phyloP scores from a whole-genome alignment of 2,113 vertebrate genomes.

The Tachysurus fulvidraco region DNA sequence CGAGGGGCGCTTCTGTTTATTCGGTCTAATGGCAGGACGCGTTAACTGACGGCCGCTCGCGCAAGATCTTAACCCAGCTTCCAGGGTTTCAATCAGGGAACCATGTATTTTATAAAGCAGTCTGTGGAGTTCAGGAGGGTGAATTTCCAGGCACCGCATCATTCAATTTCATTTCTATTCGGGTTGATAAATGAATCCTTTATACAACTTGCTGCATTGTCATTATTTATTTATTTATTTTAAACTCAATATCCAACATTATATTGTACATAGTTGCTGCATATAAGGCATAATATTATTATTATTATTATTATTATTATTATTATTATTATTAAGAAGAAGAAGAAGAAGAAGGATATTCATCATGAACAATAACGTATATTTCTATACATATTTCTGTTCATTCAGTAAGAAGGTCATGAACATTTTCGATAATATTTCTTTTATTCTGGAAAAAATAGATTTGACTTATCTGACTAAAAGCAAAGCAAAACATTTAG shows the following conservation, averaged over 20 bases:
- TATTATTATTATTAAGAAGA: too few species aligned
- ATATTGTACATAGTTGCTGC: neutral
- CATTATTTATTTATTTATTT: neutral
- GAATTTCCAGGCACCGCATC: neutral
- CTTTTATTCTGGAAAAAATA: neutral
- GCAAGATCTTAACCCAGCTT: conserved; percentile 3
- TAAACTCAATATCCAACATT: neutral
- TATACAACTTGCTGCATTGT: too few species aligned
- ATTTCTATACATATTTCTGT: neutral
- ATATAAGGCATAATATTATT: neutral
- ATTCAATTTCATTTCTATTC: neutral
- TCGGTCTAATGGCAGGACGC: conserved; percentile 46
- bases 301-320: too few species aligned
- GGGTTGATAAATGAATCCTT: neutral
- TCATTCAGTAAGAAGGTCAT: neutral
- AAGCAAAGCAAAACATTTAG: neutral
- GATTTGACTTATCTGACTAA: neutral
- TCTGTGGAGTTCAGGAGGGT: neutral
- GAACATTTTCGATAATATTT: neutral
- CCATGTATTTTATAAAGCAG: neutral
- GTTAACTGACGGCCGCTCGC: conserved; percentile 20
- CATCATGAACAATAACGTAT: neutral
- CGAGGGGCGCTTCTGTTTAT: conserved; percentile 41
- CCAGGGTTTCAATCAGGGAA: neutral
- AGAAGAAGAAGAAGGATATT: neutral